These are phyloP conservation scores for Sesia bembeciformis DNA, from an alignment of 2,888 invertebrate genomes.

Conservation along the genomic window DNA sequence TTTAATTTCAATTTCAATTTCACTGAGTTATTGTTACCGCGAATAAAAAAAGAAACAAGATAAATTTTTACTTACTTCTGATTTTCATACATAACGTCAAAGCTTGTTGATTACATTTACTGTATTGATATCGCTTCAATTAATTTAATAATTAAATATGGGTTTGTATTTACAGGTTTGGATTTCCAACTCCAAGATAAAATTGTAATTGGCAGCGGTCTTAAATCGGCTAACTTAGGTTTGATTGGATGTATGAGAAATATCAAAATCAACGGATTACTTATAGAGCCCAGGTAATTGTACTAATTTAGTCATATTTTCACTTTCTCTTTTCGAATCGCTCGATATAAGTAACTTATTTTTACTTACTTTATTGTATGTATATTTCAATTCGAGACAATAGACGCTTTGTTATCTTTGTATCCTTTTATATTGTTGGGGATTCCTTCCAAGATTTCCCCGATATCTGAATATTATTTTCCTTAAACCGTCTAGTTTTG, in stretches of 20 bases:
- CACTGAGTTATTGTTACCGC: too few species aligned
- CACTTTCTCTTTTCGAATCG: neutral
- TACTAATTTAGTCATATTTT: neutral
- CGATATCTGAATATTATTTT: too few species aligned
- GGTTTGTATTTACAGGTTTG: conserved; percentile 40
- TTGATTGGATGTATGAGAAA: conserved; percentile 94
- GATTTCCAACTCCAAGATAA: conserved; percentile 81
- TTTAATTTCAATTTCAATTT: too few species aligned
- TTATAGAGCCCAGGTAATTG: conserved; percentile 80
- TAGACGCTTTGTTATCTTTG: too few species aligned
- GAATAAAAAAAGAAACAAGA: too few species aligned
- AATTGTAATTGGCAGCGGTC: conserved; percentile 86
- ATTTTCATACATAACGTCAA: too few species aligned
- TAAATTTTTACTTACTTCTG: too few species aligned
- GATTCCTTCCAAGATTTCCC: too few species aligned
- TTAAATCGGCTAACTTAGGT: conserved; percentile 81
- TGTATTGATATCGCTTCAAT: too few species aligned
- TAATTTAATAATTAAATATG: neutral
- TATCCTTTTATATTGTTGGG: too few species aligned
- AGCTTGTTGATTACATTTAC: too few species aligned
- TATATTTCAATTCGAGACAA: neutral
- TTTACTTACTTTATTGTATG: neutral
- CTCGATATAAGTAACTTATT: neutral
- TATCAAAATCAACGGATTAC: conserved; percentile 86
- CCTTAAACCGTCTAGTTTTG: too few species aligned